Conservation (phyloP, 2,113 vertebrate genomes). For the Phylloscopus trochilus region DNA sequence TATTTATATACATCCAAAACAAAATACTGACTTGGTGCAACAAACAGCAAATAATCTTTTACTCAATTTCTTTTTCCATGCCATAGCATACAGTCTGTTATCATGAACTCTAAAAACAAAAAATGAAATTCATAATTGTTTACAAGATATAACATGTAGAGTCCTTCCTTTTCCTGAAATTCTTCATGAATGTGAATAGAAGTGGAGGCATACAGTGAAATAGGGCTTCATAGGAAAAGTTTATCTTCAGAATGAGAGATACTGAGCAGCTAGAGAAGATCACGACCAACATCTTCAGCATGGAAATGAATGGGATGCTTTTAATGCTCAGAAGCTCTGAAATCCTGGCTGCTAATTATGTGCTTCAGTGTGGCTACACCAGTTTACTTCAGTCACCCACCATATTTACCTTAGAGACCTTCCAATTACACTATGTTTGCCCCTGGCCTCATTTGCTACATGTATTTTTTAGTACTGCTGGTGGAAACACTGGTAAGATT, state of each 20-base stretch:
- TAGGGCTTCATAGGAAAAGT: background rate
- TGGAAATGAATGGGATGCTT: background rate
- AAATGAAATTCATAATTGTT: background rate
- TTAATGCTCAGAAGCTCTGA: background rate
- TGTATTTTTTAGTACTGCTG: background rate
- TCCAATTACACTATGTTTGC: background rate
- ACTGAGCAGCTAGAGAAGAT: background rate
- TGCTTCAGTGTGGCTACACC: background rate
- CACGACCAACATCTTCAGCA: background rate
- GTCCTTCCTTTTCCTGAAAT: background rate
- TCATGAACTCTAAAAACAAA: background rate
- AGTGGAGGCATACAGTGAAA: background rate
- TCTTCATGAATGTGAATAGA: background rate
- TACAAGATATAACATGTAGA: background rate
- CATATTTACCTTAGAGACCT: background rate
- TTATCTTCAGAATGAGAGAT: background rate
- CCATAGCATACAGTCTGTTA: background rate
- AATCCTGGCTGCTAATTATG: background rate
- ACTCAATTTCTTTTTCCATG: background rate
- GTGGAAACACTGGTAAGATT: background rate
- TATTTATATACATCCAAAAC: background rate
- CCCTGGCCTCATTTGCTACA: background rate
- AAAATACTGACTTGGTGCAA: background rate
- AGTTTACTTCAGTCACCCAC: background rate
- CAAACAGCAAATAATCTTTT: conserved; percentile 10